Conservation (phyloP, 2,797 vertebrate species). For the Typhlichthys eigenmanni region DNA sequence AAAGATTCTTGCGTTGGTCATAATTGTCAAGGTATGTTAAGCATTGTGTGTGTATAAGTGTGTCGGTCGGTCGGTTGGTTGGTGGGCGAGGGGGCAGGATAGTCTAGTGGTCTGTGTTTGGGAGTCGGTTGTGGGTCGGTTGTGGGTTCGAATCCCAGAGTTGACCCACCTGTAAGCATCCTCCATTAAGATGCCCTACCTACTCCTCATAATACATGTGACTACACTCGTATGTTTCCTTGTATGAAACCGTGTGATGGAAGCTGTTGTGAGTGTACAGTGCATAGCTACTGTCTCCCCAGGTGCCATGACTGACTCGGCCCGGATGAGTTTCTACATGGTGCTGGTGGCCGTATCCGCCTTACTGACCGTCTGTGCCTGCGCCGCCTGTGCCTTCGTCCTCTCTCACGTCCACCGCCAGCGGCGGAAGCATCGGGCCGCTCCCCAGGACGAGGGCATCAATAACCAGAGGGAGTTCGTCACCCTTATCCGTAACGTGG, state of each 20-base stretch:
- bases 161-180: no score
- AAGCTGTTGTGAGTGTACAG: neutral
- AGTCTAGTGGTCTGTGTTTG: neutral
- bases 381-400: constrained; percentile 63
- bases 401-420: constrained; percentile 71
- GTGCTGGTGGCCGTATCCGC: constrained; percentile 71
- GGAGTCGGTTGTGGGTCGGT: neutral
- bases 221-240: no score
- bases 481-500: constrained; percentile 81
- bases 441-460: constrained; percentile 70
- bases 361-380: constrained; percentile 63
- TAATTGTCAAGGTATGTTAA: constrained; percentile 72
- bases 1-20: constrained; percentile 71
- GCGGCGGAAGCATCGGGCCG: constrained; percentile 68
- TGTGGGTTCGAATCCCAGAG: no score
- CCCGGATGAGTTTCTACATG: constrained; percentile 68
- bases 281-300: neutral
- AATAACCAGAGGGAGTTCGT: constrained; percentile 83
- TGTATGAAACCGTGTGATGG: no score
- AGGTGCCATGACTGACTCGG: constrained; percentile 67
- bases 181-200: no score
- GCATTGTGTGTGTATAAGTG: neutral
- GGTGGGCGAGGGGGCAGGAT: no score
- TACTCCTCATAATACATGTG: no score
- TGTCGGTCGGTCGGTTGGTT: neutral